Conservation (phyloP, 2,888 invertebrate genomes). For the Cloeon dipterum region DNA sequence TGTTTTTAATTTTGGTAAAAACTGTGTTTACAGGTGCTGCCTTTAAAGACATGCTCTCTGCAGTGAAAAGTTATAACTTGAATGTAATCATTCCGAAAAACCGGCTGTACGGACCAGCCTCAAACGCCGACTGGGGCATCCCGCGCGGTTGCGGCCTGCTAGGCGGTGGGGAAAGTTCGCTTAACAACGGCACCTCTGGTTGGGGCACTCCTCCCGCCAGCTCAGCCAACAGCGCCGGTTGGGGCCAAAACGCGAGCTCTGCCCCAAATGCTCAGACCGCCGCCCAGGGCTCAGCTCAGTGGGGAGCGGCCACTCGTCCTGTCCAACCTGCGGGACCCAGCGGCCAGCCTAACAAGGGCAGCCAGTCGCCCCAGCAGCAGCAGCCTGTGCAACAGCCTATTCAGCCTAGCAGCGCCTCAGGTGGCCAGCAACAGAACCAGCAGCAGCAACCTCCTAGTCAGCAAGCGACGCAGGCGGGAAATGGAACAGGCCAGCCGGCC, state of each 20-base stretch:
- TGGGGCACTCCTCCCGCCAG: conserved; percentile 54
- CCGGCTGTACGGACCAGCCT: conserved; percentile 9
- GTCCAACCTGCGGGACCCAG: conserved; percentile 9
- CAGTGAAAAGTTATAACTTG: background rate
- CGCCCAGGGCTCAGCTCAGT: conserved; percentile 4
- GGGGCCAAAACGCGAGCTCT: conserved; percentile 22
- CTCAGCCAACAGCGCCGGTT: conserved; percentile 14
- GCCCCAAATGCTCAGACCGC: conserved; percentile 8
- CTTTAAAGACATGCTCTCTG: conserved; percentile 1
- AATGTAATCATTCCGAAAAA: background rate
- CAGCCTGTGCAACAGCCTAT: conserved; percentile 5
- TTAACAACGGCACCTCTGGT: conserved; percentile 44
- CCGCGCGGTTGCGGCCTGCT: conserved; percentile 36
- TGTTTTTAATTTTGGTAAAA: background rate
- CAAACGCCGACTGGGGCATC: conserved; percentile 28
- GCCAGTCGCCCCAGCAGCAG: conserved; percentile 5
- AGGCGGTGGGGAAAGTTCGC: conserved; percentile 62
- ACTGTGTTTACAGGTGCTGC: too few relatives aligned
- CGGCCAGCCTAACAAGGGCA: conserved; percentile 7
- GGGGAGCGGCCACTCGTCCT: conserved; percentile 5
- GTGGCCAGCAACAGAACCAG: conserved; percentile 7
- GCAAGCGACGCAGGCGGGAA: conserved; percentile 20
- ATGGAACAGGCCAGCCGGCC: conserved; percentile 8
- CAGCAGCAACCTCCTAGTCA: conserved; percentile 11
- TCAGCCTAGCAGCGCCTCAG: conserved; percentile 2